phyloP scores from a whole-genome alignment of 2,888 invertebrate species.

The Venusia cambrica region DNA sequence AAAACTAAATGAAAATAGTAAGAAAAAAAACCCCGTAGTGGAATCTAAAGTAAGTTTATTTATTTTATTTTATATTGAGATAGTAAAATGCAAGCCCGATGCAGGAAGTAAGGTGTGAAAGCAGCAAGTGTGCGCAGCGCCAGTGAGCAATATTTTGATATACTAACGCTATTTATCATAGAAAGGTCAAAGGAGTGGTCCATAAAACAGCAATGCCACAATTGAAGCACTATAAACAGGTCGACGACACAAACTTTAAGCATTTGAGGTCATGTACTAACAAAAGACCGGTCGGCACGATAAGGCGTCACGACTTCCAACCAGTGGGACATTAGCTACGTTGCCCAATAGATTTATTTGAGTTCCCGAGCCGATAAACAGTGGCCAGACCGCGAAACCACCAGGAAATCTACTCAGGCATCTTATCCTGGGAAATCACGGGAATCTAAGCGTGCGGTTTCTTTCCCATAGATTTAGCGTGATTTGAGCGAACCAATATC shows the following conservation, averaged over 20 bases:
- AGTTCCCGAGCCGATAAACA: slow-evolving; percentile 66
- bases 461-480: slow-evolving; percentile 65
- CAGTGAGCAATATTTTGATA: slow-evolving; percentile 21
- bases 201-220: slow-evolving; percentile 22
- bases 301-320: slow-evolving; percentile 65
- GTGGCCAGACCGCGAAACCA: slow-evolving; percentile 71
- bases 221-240: slow-evolving; percentile 29
- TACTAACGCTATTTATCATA: slow-evolving; percentile 21
- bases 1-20: too few relatives aligned
- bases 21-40: too few relatives aligned
- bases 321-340: slow-evolving; percentile 58
- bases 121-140: too few relatives aligned
- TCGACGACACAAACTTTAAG: slow-evolving; percentile 48
- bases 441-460: slow-evolving; percentile 69
- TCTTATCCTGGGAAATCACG: slow-evolving; percentile 73
- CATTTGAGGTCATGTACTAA: slow-evolving; percentile 50
- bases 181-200: slow-evolving; percentile 22
- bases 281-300: slow-evolving; percentile 48
- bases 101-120: too few relatives aligned
- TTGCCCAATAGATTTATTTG: slow-evolving; percentile 71
- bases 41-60: too few relatives aligned
- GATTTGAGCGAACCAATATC: slow-evolving; percentile 76
- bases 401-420: slow-evolving; percentile 67
- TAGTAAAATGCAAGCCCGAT: too few relatives aligned
- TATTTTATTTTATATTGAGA: too few relatives aligned